Evolutionary conservation across 2,888 invertebrate genomes (phyloP), one percentile per base, ranked within the genome.

Genomic region (Gnatocerus cornutus): DNA sequence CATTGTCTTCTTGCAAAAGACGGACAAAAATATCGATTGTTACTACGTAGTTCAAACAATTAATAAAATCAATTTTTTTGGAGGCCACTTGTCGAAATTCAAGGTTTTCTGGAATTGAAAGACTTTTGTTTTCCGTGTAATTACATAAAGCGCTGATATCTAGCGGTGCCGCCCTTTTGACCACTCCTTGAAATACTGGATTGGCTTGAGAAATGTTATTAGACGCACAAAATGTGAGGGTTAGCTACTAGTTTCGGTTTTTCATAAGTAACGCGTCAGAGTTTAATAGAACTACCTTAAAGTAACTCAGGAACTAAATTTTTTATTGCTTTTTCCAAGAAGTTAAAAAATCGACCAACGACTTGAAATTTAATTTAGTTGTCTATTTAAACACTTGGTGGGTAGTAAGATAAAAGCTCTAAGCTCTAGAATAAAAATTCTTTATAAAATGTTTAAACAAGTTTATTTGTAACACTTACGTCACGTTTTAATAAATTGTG

Each of bases 161-260:
- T 48, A 55, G 45, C 37, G 53, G 37, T 63, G 48, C 48, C 63
- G 65, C 68, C 69, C 53, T 64, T 62, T 62, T 12, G 64, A 55
- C 68, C 71, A 62, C 71, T 71, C 71, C 71, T 62, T 69, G 21
- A 56, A 64, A 64, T 50, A 69, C 64, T 39, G 61, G 68, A 67
- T 68, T 68, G 71, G 68, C 39, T 55, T 39, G 16, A 55, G 46
- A 33, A 66, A 37, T 33, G 43, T 48, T 33, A 27, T 12, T 27
- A n/a, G 8, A 14, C 5, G 50, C 3, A 50, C 1, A 27, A 4
- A 50, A 29, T 21, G 21, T 1, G 21, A 21, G 21, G 4, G 4
- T 21, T 21, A 21, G 4, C 4, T 21, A 21, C 21, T 21, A 21
- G 21, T 33, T 33, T 33, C 33, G 7, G n/a, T 33, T 33, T 4